A percentile compares a stretch with the other conserved stretches of the same genome.
These are phyloP conservation scores for Heloderma charlesbogerti DNA, from an alignment of 2,113 vertebrate genomes.

Conservation along the genomic window DNA sequence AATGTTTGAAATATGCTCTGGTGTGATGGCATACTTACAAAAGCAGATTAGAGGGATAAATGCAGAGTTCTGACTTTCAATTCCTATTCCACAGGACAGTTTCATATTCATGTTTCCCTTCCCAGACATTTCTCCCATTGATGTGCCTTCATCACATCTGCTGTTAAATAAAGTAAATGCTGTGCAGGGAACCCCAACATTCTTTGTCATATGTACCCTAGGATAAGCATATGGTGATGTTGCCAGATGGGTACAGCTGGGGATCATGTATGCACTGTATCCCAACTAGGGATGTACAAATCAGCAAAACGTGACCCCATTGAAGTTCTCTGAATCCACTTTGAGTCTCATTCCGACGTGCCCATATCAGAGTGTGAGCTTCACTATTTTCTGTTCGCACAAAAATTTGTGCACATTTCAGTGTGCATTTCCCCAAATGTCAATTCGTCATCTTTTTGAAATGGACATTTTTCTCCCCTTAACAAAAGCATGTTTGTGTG, in stretches of 20 bases:
- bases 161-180: neutral
- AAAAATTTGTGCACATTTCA: no score
- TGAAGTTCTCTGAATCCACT: no score
- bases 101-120: neutral
- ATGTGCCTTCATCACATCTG: neutral
- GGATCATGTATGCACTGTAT: neutral
- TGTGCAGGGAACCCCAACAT: neutral
- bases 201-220: neutral
- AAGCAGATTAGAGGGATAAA: conserved; percentile 20
- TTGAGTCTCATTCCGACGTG: no score
- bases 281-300: no score
- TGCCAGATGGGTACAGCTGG: neutral
- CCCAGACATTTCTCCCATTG: neutral
- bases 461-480: no score
- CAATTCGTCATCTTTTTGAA: no score
- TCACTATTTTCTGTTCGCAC: no score
- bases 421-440: no score
- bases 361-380: no score
- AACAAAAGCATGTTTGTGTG: no score
- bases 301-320: no score
- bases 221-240: neutral
- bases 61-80: neutral
- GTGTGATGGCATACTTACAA: conserved; percentile 38
- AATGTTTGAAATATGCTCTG: neutral
- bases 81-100: neutral